Percentiles rank a stretch among this genome's conserved stretches.
These are phyloP conservation scores for Battus philenor DNA, from an alignment of 1,140 invertebrate genomes.

Conservation along the genomic window DNA sequence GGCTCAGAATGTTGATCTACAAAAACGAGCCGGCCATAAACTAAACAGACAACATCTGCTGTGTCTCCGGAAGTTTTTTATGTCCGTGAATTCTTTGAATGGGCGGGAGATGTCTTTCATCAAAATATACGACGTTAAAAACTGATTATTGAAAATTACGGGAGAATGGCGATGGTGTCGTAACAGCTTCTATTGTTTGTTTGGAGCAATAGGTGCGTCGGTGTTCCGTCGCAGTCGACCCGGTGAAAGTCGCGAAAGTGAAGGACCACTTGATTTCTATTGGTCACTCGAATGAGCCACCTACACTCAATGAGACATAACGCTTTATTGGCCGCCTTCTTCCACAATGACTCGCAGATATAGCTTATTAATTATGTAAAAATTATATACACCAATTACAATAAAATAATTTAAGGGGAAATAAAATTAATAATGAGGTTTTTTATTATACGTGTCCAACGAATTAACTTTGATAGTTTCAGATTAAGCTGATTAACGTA, in stretches of 20 bases:
- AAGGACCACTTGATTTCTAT: constrained; percentile 27
- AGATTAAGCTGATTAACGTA: no score
- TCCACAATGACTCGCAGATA: background rate
- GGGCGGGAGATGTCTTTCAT: no score
- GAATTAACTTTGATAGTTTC: no score
- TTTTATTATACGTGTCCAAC: no score
- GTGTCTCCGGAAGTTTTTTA: no score
- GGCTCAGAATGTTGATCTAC: no score
- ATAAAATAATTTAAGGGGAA: no score
- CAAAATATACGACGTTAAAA: background rate
- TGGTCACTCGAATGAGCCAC: constrained; percentile 16
- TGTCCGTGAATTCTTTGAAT: no score
- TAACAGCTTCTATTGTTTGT: constrained; percentile 20
- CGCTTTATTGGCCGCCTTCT: background rate
- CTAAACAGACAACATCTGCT: no score
- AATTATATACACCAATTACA: no score
- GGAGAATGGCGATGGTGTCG: constrained; percentile 1
- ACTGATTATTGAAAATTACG: background rate
- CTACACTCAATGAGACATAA: constrained; percentile 1
- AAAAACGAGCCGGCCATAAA: background rate
- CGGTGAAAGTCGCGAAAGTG: constrained; percentile 52
- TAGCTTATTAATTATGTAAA: no score
- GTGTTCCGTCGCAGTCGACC: constrained; percentile 20
- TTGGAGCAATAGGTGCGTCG: constrained; percentile 21
- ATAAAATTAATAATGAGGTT: no score